Base-by-base conservation (phyloP, 2,888 invertebrate genomes). In the Branchinecta sandiegonensis region DNA sequence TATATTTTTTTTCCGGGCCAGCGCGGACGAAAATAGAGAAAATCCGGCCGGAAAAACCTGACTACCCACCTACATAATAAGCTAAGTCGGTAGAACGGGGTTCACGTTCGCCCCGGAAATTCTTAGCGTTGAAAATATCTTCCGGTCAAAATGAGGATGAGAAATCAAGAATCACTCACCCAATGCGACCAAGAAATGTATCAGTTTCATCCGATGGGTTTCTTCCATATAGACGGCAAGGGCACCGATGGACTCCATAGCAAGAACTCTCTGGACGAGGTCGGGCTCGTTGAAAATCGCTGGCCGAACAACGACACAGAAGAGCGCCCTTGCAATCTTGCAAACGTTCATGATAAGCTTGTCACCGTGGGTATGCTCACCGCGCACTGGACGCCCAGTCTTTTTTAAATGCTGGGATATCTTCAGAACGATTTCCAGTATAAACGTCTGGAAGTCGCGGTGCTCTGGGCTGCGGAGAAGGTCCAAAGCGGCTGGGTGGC, bases 401-500 rank as follows among this genome's bases (percentile, higher is more conserved):
- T 10, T 56, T 23, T 56, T n/a, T 1, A 56, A 11, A 11, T 56
- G 23, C 23, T 56, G 63, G 10, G 14, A 17, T 56, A 56, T 17
- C 23, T n/a, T 17, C 23, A 56, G 63, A 56, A 23, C 63, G 8
- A 56, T 56, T 56, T n/a, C n/a, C n/a, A 56, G 12, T n/a, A 56
- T 56, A 23, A 17, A 56, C 23, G n/a, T 23, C 23, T 56, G 63
- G 23, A 56, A 56, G 63, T 56, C 63, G 11, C 63, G n/a, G 9
- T n/a, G 23, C 23, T 56, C 63, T 9, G 63, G 23, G 11, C 63
- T 23, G 14, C 63, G 63, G 63, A 56, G 63, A n/a, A 56, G 63
- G 63, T 56, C 63, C n/a, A 56, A n/a, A 11, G 63, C 63, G 63
- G 63, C 63, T 8, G 63, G 63, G 63, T 56, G 63, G 11, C 63